Conservation (phyloP, 2,888 invertebrate species). For the Volucella inanis region DNA sequence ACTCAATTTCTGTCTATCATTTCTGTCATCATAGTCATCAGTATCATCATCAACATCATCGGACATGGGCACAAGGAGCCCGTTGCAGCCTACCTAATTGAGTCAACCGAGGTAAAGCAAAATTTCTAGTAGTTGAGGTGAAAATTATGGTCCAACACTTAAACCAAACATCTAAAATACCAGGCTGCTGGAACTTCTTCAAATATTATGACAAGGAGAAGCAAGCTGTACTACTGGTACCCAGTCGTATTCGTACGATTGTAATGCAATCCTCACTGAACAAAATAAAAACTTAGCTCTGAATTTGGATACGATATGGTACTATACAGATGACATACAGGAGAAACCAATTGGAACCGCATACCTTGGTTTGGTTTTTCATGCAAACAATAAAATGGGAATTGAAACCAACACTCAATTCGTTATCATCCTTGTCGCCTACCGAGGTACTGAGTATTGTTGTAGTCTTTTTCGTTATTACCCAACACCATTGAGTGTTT, state of each 20-base stretch:
- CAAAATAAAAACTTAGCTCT: constrained; percentile 8
- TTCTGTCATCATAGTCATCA: constrained; percentile 49
- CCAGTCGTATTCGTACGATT: background rate
- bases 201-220: constrained; percentile 11
- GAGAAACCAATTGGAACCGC: constrained; percentile 73
- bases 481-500: constrained; percentile 52
- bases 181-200: constrained; percentile 11
- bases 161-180: constrained; percentile 57
- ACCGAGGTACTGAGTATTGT: constrained; percentile 29
- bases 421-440: constrained; percentile 52
- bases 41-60: constrained; percentile 27
- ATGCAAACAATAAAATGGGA: constrained; percentile 74
- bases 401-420: constrained; percentile 74
- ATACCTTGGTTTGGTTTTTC: constrained; percentile 74
- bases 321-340: constrained; percentile 21
- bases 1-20: constrained; percentile 58
- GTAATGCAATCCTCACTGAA: background rate
- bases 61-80: constrained; percentile 21
- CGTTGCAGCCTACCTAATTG: constrained; percentile 58
- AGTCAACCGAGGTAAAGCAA: constrained; percentile 69
- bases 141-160: constrained; percentile 71
- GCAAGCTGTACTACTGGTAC: background rate
- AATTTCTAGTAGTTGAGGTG: constrained; percentile 70
- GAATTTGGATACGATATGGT: constrained; percentile 11
- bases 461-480: constrained; percentile 49